phyloP scores from a whole-genome alignment of 2,797 vertebrate species.

The Eupleurogrammus muticus region DNA sequence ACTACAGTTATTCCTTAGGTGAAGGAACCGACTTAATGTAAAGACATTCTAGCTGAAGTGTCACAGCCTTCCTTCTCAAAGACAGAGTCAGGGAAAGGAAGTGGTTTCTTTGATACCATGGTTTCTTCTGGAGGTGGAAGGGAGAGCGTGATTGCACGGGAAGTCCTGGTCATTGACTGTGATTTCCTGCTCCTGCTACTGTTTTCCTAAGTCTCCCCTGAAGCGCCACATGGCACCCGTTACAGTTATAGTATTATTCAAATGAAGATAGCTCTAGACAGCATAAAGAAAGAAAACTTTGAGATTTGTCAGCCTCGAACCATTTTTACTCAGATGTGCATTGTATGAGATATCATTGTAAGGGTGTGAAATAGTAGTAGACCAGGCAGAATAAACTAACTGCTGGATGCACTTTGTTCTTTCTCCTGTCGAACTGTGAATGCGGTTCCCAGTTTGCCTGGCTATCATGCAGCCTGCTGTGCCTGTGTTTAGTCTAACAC shows the following conservation, averaged over 20 bases:
- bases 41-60: conserved; percentile 25
- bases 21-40: conserved; percentile 30
- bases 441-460: conserved; percentile 27
- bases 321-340: conserved; percentile 11
- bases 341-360: conserved; percentile 15
- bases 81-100: conserved; percentile 48
- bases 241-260: conserved; percentile 30
- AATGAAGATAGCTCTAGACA: conserved; percentile 22
- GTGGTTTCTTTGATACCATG: conserved; percentile 58
- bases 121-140: conserved; percentile 70
- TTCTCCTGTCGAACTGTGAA: conserved; percentile 39
- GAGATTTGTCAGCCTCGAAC: neutral
- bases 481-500: conserved; percentile 64
- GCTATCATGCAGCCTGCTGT: conserved; percentile 36
- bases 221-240: conserved; percentile 44
- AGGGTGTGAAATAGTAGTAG: conserved; percentile 6
- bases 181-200: conserved; percentile 86
- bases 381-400: conserved; percentile 15
- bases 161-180: conserved; percentile 80
- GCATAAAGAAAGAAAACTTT: neutral
- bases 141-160: conserved; percentile 73
- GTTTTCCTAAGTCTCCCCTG: conserved; percentile 72
- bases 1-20: neutral
- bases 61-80: conserved; percentile 24
- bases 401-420: conserved; percentile 28